A percentile compares a stretch with the other conserved stretches of the same genome.
These are phyloP conservation scores for Phengaris arion DNA, from an alignment of 2,888 invertebrate genomes.

Conservation along the genomic window DNA sequence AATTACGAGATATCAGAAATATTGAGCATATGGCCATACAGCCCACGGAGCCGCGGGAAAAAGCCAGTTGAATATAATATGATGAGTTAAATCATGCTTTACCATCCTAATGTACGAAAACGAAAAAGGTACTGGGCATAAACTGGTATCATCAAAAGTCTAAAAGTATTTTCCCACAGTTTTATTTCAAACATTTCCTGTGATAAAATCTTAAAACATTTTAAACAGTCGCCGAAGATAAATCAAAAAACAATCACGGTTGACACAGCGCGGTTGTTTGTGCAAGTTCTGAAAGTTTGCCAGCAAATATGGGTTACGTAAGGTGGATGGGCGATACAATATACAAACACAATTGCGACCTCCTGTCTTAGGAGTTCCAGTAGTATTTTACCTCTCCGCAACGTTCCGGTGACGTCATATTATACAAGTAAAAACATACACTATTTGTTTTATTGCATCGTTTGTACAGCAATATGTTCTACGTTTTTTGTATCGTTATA, in stretches of 20 bases:
- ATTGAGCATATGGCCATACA: too few relatives aligned
- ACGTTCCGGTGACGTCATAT: conserved; percentile 1
- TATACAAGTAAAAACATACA: neutral
- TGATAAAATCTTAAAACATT: neutral
- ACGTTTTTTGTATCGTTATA: neutral
- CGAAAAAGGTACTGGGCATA: too few relatives aligned
- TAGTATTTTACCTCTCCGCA: neutral
- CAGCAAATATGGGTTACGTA: conserved; percentile 24
- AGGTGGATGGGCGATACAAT: conserved; percentile 23
- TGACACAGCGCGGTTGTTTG: conserved; percentile 21
- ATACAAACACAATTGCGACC: neutral
- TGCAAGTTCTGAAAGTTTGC: conserved; percentile 24
- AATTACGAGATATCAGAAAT: too few relatives aligned
- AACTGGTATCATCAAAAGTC: neutral
- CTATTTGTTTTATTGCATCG: neutral
- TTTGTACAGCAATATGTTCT: neutral
- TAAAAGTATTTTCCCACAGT: neutral
- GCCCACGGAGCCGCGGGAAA: too few relatives aligned
- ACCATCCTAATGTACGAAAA: too few relatives aligned
- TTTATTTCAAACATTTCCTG: neutral
- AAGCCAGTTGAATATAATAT: too few relatives aligned
- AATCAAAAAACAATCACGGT: conserved; percentile 27
- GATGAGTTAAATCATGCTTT: too few relatives aligned
- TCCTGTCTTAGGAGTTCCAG: conserved; percentile 1
- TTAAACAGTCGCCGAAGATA: conserved; percentile 9